Evolutionary conservation across 2,797 vertebrate genomes (phyloP), one percentile per base, ranked within the genome.

Genomic region (Gallinago nigripennis): DNA sequence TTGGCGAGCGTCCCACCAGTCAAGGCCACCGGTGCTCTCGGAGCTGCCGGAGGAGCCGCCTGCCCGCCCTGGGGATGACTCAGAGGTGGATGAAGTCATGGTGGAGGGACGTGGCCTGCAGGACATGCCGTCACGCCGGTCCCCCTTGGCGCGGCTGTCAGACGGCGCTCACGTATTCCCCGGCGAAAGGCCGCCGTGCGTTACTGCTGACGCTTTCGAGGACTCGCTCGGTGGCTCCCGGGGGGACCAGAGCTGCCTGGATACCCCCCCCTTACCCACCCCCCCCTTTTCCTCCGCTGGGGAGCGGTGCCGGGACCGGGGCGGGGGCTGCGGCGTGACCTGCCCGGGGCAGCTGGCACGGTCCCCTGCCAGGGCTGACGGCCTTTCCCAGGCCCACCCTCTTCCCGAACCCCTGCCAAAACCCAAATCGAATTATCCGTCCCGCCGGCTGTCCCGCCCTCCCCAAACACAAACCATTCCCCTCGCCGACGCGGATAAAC

Each of bases 381-480:
- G 92, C 81, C 82, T 77, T 97, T 95, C 94, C 95, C 95, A 96
- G 93, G 81, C 93, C 95, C 94, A 92, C 94, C 95, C 92, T 97
- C 90, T 85, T 92, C 78, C 84, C 86, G 12, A 10, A n/a, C 78
- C 88, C 68, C 60, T 94, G 96, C 96, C 94, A 96, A 93, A 96
- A 92, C 53, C 81, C 91, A 87, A 91, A 94, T 81, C 16, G 8
- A 92, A 92, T 96, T 94, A 93, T 82, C 91, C 50, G 17, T 96
- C 88, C 94, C 54, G 63, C 77, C 77, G 43, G 82, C 94, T 72
- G 90, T 66, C 93, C 92, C 86, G 50, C 93, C 94, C 92, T 91
- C 92, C 79, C 71, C 79, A 77, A 70, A 92, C 86, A 33, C 91
- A 92, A 95, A 88, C 94, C 90, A 30, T 94, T 95, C 95, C 86